Evolutionary conservation across 2,113 vertebrate genomes (phyloP), one percentile per base, ranked within the genome.

Genomic region (Helogale parvula): DNA sequence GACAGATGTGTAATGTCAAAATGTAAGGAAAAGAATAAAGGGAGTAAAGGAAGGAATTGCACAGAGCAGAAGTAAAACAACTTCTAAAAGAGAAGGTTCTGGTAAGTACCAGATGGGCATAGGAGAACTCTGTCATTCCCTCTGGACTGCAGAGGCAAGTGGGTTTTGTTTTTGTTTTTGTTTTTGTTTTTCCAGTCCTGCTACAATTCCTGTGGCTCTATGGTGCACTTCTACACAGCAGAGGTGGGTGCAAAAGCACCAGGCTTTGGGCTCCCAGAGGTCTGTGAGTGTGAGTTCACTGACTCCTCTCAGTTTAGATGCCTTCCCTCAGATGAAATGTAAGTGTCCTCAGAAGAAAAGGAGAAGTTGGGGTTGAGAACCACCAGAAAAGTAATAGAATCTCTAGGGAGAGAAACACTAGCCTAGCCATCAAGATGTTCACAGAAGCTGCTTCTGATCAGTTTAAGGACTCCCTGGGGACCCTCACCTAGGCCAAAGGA

Each of bases 1-100:
- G 50, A 97, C 69, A 95, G 93, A 93, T 84, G 94, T 72, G 66
- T 45, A 72, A 85, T 29, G 66, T 31, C 85, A 93, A 96, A 97
- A 96, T 60, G 19, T 88, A 63, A 97, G 96, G 38, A 69, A 88
- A 47, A 81, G 57, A 84, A 84, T 89, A 17, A 14, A 57, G 68
- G 66, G n/a, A 65, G 85, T 19, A 47, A 27, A 45, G 12, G 38
- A 88, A 72, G 27, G 63, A 84, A 86, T 90, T 91, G 33, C 79
- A 45, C 66, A 80, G 35, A 87, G 57, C 63, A 66, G 45, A 15
- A 96, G 52, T 33, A 38, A 92, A 97, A 80, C 45, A 52, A 29
- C 83, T 90, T 94, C 92, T 74, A 19, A 63, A 65, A 87, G 86
- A 92, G 69, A 80, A 79, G 41, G 68, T 35, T 87, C 47, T 79